Conservation (phyloP, 2,113 vertebrate genomes). For the Mellivora capensis region DNA sequence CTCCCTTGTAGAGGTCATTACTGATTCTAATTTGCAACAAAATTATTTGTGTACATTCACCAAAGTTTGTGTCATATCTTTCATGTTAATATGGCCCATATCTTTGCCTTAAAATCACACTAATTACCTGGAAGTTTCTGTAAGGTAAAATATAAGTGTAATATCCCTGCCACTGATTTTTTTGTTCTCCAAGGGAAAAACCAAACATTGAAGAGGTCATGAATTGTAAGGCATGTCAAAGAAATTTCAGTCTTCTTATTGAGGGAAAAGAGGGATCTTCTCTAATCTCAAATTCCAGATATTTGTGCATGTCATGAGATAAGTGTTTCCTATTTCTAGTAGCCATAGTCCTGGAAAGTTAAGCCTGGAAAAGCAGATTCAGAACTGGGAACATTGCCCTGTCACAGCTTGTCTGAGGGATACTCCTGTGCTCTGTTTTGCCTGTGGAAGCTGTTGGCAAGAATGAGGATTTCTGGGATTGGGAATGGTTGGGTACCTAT, state of each 20-base stretch:
- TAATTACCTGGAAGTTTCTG: not conserved
- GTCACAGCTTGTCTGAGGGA: not conserved
- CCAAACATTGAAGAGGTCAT: not conserved
- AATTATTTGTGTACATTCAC: not conserved
- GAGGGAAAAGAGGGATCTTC: not conserved
- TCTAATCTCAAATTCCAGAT: not conserved
- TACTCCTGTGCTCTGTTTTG: not conserved
- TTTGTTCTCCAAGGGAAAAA: constrained; percentile 16
- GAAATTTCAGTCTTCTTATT: not conserved
- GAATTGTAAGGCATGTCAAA: not conserved
- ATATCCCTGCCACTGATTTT: not conserved
- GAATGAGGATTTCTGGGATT: not conserved
- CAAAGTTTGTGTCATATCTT: not conserved
- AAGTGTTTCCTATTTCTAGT: not conserved
- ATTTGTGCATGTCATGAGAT: not conserved
- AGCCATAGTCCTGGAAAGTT: not conserved
- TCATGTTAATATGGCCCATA: not conserved
- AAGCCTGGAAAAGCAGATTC: not conserved
- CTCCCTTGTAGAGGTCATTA: not conserved
- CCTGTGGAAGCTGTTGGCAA: not conserved
- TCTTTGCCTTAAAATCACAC: not conserved
- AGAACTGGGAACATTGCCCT: not conserved
- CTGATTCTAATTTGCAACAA: not conserved
- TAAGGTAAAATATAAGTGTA: not conserved
- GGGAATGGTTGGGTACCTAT: not conserved